These are phyloP conservation scores for Patella depressa DNA, from an alignment of 2,888 invertebrate species.

Conservation along the genomic window DNA sequence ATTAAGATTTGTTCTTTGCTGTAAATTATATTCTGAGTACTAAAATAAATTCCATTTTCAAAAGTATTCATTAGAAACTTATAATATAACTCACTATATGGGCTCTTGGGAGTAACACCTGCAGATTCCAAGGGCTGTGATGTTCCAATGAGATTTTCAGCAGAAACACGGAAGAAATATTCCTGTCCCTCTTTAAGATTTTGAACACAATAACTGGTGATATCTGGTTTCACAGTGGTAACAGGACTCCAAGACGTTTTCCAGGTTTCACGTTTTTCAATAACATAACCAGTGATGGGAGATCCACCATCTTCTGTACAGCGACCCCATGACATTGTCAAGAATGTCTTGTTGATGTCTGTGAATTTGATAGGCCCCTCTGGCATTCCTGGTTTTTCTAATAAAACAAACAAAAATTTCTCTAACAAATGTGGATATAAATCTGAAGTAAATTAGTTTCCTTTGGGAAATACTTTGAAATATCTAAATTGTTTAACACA, in stretches of 20 bases:
- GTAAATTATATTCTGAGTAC: background rate
- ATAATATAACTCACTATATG: conserved; percentile 76
- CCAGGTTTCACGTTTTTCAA: conserved; percentile 64
- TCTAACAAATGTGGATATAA: too few species aligned
- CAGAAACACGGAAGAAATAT: conserved; percentile 68
- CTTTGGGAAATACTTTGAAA: too few species aligned
- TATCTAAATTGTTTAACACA: too few species aligned
- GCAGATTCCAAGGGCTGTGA: conserved; percentile 61
- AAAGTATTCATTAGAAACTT: conserved; percentile 74
- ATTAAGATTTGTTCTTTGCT: too few species aligned
- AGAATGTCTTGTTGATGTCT: conserved; percentile 57
- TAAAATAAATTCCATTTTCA: background rate
- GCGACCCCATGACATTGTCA: conserved; percentile 74
- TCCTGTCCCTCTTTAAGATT: conserved; percentile 72
- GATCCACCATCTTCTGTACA: conserved; percentile 90
- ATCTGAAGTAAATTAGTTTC: too few species aligned
- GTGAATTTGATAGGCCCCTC: conserved; percentile 60
- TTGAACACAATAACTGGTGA: conserved; percentile 59
- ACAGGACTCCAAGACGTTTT: conserved; percentile 81
- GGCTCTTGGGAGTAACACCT: conserved; percentile 59
- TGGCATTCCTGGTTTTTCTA: conserved; percentile 60
- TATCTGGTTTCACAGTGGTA: conserved; percentile 84
- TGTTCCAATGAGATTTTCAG: conserved; percentile 65
- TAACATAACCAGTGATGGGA: conserved; percentile 72
- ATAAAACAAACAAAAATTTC: conserved; percentile 5